Conservation (phyloP, 2,888 invertebrate species). For the Idaea straminata region DNA sequence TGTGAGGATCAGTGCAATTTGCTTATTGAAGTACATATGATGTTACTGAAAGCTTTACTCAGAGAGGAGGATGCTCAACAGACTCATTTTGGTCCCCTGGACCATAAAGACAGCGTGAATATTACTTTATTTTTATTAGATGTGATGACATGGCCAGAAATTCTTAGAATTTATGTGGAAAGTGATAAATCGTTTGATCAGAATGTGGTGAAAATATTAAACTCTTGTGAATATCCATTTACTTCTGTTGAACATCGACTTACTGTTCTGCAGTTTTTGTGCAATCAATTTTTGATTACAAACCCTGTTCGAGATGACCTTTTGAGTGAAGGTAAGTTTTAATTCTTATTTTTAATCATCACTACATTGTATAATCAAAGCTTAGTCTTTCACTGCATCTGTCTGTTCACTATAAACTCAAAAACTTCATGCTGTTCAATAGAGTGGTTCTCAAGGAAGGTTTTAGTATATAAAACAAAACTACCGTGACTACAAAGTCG, state of each 20-base stretch:
- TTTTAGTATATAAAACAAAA: too few relatives aligned
- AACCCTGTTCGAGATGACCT: slow-evolving; percentile 96
- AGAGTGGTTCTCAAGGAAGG: too few relatives aligned
- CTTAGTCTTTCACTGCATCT: too few relatives aligned
- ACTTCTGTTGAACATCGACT: slow-evolving; percentile 88
- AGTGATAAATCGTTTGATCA: slow-evolving; percentile 92
- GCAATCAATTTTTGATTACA: slow-evolving; percentile 96
- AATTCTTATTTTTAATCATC: slow-evolving; percentile 13
- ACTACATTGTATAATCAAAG: neutral
- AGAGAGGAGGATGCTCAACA: slow-evolving; percentile 97
- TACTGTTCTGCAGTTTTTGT: slow-evolving; percentile 92
- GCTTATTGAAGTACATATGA: slow-evolving; percentile 95
- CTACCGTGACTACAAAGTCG: too few relatives aligned
- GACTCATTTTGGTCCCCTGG: slow-evolving; percentile 96
- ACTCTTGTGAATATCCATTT: slow-evolving; percentile 93
- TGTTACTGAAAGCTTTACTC: slow-evolving; percentile 93
- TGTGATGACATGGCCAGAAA: slow-evolving; percentile 97
- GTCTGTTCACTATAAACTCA: too few relatives aligned
- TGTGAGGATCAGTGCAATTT: slow-evolving; percentile 96
- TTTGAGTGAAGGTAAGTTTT: slow-evolving; percentile 89
- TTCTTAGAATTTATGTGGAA: slow-evolving; percentile 92
- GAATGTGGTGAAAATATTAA: slow-evolving; percentile 84
- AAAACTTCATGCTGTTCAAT: too few relatives aligned
- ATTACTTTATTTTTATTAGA: slow-evolving; percentile 95
- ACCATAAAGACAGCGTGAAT: slow-evolving; percentile 98